A percentile compares a stretch with the other conserved stretches of the same genome.
Evolutionary conservation across 2,888 invertebrate genomes (phyloP).

Genomic region (Spisula subtruncata): DNA sequence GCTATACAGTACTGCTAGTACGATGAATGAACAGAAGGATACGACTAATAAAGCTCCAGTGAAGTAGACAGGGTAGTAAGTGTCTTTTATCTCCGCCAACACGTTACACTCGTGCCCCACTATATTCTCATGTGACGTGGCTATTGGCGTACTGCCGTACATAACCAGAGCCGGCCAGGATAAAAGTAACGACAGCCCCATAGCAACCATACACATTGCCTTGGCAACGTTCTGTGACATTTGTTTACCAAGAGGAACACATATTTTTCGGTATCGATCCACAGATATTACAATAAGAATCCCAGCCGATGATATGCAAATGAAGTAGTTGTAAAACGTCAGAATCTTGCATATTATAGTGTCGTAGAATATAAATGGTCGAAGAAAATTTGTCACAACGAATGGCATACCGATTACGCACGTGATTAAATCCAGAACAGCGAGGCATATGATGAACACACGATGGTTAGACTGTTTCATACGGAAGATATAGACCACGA

Average conservation of each 20-base stretch:
- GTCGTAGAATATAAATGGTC: slow-evolving; percentile 66
- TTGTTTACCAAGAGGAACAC: slow-evolving; percentile 65
- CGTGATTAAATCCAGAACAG: slow-evolving; percentile 68
- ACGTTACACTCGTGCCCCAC: slow-evolving; percentile 67
- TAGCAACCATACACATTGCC: slow-evolving; percentile 57
- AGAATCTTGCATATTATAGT: slow-evolving; percentile 70
- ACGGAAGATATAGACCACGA: slow-evolving; percentile 64
- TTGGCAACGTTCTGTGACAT: slow-evolving; percentile 65
- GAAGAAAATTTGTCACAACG: slow-evolving; percentile 62
- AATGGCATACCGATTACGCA: slow-evolving; percentile 71
- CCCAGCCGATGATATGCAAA: slow-evolving; percentile 67
- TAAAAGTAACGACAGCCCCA: slow-evolving; percentile 58
- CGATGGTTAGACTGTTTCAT: slow-evolving; percentile 72
- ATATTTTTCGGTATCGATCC: slow-evolving; percentile 73
- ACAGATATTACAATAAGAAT: slow-evolving; percentile 72
- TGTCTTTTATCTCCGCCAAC: slow-evolving; percentile 53
- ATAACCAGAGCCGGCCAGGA: slow-evolving; percentile 72
- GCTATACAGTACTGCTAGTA: slow-evolving; percentile 65
- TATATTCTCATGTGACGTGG: slow-evolving; percentile 53
- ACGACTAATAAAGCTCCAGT: slow-evolving; percentile 64
- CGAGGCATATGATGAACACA: slow-evolving; percentile 71
- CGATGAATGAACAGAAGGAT: slow-evolving; percentile 63
- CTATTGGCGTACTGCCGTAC: slow-evolving; percentile 63
- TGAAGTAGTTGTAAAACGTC: slow-evolving; percentile 71
- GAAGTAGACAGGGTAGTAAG: slow-evolving; percentile 63